These are phyloP conservation scores for Rachycentron canadum DNA, from an alignment of 2,797 vertebrate species.

Conservation along the genomic window DNA sequence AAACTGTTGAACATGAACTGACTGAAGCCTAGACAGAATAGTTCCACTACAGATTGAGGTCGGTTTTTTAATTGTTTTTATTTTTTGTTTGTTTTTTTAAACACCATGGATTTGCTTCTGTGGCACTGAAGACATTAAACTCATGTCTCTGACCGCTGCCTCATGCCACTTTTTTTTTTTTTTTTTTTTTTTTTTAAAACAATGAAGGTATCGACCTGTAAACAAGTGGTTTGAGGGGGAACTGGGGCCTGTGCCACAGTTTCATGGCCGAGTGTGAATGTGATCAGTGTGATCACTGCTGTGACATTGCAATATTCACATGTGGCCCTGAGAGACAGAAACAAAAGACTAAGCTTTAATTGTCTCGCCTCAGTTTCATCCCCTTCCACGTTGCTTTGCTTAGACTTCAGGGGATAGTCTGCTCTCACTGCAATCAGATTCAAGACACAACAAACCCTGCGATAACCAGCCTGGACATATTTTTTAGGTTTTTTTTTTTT, in stretches of 20 bases:
- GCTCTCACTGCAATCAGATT: slow-evolving; percentile 32
- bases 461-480: slow-evolving; percentile 16
- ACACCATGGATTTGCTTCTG: not conserved
- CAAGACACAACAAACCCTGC: slow-evolving; percentile 3
- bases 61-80: no score
- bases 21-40: slow-evolving; percentile 28
- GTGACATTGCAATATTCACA: slow-evolving; percentile 71
- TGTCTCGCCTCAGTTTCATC: slow-evolving; percentile 53
- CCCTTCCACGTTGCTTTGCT: slow-evolving; percentile 54
- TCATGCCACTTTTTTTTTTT: no score
- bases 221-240: slow-evolving; percentile 35
- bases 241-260: slow-evolving; percentile 47
- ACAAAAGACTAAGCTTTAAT: slow-evolving; percentile 69
- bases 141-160: not conserved
- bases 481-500: slow-evolving; percentile 9
- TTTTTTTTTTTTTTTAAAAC: no score
- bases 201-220: slow-evolving; percentile 7
- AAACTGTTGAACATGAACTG: slow-evolving; percentile 37
- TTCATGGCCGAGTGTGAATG: slow-evolving; percentile 36
- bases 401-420: slow-evolving; percentile 22
- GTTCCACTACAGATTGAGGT: not conserved
- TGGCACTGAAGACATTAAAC: slow-evolving; percentile 5
- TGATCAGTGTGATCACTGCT: slow-evolving; percentile 31
- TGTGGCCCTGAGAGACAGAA: slow-evolving; percentile 55
- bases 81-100: no score